These are phyloP conservation scores for Drosophila baimaii DNA, from an alignment of 1,140 invertebrate genomes.

Conservation along the genomic window DNA sequence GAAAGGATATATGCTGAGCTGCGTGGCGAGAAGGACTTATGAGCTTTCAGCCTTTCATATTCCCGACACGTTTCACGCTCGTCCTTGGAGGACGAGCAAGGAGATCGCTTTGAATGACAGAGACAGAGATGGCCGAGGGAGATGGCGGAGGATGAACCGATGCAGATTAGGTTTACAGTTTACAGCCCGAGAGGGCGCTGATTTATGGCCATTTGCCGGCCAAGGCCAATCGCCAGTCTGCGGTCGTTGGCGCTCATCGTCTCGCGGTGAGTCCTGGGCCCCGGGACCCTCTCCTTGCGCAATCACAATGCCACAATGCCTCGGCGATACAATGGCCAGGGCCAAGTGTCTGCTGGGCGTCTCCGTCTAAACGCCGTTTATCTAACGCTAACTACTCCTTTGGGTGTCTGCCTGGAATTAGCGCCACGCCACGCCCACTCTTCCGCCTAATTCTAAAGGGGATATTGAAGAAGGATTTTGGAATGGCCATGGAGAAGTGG, in stretches of 20 bases:
- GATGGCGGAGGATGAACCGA: constrained; percentile 16
- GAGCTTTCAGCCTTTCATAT: constrained; percentile 36
- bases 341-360: constrained; percentile 48
- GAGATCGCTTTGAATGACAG: constrained; percentile 1
- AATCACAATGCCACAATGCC: constrained; percentile 27
- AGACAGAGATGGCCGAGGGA: constrained; percentile 8
- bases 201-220: constrained; percentile 58
- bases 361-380: constrained; percentile 65
- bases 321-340: constrained; percentile 45
- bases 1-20: constrained; percentile 6
- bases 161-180: constrained; percentile 53
- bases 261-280: constrained; percentile 31
- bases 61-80: constrained; percentile 29
- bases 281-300: not conserved
- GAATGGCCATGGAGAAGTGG: not conserved
- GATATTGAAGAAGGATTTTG: not conserved
- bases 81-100: constrained; percentile 15
- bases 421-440: constrained; percentile 35
- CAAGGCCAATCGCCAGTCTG: constrained; percentile 46
- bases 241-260: constrained; percentile 52
- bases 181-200: constrained; percentile 50
- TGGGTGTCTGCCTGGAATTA: constrained; percentile 75
- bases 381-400: constrained; percentile 77
- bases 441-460: constrained; percentile 51
- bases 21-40: constrained; percentile 19